Percentiles rank a stretch among this genome's conserved stretches.
These are phyloP conservation scores for Tipula lateralis DNA, from an alignment of 2,888 invertebrate species.

Conservation along the genomic window DNA sequence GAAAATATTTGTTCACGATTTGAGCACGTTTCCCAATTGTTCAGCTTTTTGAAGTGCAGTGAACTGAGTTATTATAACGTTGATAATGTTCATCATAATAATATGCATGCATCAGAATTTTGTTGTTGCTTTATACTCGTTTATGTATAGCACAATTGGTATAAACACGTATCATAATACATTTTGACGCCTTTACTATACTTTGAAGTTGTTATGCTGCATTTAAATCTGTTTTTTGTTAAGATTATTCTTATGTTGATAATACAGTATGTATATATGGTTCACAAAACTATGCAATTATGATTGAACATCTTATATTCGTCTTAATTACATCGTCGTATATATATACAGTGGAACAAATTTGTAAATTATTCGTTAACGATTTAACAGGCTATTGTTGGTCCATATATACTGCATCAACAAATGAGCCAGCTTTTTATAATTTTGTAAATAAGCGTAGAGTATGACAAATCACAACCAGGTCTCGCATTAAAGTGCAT, in stretches of 20 bases:
- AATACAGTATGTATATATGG: no score
- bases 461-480: no score
- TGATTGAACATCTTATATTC: background rate
- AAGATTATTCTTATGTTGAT: no score
- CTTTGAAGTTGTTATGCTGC: background rate
- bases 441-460: no score
- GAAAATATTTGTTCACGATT: background rate
- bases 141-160: background rate
- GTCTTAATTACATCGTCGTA: no score
- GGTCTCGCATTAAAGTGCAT: no score
- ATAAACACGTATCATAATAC: background rate
- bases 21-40: background rate
- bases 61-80: background rate
- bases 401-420: no score
- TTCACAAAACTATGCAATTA: background rate
- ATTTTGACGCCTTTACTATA: background rate
- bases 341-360: no score
- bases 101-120: background rate
- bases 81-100: background rate
- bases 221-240: background rate
- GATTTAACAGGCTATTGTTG: no score
- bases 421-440: no score
- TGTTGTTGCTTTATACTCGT: background rate
- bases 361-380: no score
- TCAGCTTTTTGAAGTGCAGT: background rate